Conservation (phyloP, 2,113 vertebrate species). For the Ploceus nigricollis region DNA sequence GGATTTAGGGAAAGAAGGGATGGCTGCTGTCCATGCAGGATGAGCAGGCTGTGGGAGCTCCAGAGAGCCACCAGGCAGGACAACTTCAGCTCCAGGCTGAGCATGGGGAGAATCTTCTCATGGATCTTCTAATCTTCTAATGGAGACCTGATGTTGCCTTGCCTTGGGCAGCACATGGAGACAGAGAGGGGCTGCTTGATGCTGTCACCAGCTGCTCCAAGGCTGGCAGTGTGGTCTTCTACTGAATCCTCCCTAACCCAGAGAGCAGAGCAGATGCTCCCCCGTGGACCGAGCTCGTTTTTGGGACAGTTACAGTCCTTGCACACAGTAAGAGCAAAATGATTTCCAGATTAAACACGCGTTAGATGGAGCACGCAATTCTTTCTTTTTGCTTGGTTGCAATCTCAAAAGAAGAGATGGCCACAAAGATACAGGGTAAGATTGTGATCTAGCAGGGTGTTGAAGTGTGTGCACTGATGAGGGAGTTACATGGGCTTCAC, state of each 20-base stretch:
- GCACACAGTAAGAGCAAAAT: not conserved
- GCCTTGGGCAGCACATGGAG: rapidly evolving
- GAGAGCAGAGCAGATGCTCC: not conserved
- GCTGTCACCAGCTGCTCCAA: not conserved
- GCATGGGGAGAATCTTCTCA: not conserved
- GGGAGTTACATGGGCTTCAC: not conserved
- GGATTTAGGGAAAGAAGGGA: not conserved
- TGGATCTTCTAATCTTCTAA: not conserved
- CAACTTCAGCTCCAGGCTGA: not conserved
- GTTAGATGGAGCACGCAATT: not conserved
- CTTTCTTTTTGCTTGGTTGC: not conserved
- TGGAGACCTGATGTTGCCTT: not conserved
- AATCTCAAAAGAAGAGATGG: not conserved
- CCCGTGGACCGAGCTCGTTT: not conserved
- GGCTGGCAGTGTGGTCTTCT: not conserved
- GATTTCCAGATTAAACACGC: not conserved
- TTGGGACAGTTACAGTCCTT: not conserved
- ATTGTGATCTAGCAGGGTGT: not conserved
- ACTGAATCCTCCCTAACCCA: not conserved
- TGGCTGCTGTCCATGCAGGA: not conserved
- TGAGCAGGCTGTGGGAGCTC: not conserved
- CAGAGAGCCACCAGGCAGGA: not conserved
- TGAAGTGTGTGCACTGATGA: not conserved
- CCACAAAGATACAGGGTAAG: not conserved
- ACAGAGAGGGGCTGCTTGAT: not conserved